Conservation (phyloP, 2,797 vertebrate species). For the Tragopan temminckii region DNA sequence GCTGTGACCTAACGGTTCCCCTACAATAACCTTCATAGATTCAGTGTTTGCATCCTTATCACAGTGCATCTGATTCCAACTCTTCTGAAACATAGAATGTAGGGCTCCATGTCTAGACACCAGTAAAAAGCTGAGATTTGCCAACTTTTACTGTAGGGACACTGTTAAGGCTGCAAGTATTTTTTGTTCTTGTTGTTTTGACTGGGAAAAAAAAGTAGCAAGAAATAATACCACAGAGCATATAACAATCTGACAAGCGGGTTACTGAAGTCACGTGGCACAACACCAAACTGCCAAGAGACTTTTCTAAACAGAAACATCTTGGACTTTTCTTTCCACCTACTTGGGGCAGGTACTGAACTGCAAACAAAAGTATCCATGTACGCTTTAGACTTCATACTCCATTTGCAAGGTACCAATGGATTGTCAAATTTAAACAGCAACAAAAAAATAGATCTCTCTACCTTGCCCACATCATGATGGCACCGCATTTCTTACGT, state of each 20-base stretch:
- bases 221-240: background rate
- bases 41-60: background rate
- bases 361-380: background rate
- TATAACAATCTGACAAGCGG: background rate
- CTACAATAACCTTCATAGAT: background rate
- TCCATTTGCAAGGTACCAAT: background rate
- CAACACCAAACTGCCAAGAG: background rate
- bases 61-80: background rate
- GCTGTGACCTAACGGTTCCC: no score
- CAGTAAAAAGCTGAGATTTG: background rate
- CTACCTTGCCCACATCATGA: background rate
- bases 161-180: background rate
- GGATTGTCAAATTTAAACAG: background rate
- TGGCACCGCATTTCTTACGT: background rate
- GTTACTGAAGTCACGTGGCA: background rate
- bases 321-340: background rate
- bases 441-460: background rate
- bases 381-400: background rate
- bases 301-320: background rate
- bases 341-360: background rate
- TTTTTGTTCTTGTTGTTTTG: background rate
- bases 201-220: background rate
- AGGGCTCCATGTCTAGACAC: background rate
- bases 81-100: background rate
- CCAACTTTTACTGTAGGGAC: background rate